phyloP scores from a whole-genome alignment of 2,113 vertebrate species.

The Physeter macrocephalus region DNA sequence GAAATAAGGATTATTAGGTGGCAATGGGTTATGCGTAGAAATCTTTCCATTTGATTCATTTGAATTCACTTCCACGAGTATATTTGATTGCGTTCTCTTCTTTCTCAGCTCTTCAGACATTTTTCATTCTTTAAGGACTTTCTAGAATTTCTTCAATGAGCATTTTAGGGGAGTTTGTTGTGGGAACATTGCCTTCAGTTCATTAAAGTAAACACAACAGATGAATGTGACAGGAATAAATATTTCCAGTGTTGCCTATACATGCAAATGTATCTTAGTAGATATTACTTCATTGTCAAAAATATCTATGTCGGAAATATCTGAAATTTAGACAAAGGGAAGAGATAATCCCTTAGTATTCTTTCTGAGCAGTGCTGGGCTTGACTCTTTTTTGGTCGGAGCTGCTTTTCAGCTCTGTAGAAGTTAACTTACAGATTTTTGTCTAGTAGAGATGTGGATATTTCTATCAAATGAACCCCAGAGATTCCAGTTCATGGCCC shows the following conservation, averaged over 20 bases:
- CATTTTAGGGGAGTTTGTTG: not conserved
- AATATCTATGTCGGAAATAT: not conserved
- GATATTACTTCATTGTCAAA: not conserved
- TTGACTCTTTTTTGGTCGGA: not conserved
- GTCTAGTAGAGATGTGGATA: not conserved
- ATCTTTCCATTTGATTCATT: not conserved
- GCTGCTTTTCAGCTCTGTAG: not conserved
- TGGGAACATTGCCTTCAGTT: not conserved
- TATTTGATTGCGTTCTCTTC: not conserved
- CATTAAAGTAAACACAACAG: not conserved
- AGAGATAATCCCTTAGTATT: not conserved
- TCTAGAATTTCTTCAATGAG: not conserved
- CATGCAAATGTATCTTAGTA: not conserved
- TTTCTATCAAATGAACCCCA: not conserved
- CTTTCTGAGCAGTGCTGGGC: not conserved
- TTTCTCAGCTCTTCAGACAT: not conserved
- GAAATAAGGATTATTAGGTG: not conserved
- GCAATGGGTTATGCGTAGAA: not conserved
- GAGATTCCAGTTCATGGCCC: not conserved
- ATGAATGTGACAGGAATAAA: not conserved
- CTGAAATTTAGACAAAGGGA: not conserved
- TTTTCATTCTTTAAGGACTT: not conserved
- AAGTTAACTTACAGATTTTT: not conserved
- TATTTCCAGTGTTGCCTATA: not conserved
- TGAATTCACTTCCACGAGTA: not conserved